Evolutionary conservation across 1,140 invertebrate genomes (phyloP).

Genomic region (Chymomyza costata): DNA sequence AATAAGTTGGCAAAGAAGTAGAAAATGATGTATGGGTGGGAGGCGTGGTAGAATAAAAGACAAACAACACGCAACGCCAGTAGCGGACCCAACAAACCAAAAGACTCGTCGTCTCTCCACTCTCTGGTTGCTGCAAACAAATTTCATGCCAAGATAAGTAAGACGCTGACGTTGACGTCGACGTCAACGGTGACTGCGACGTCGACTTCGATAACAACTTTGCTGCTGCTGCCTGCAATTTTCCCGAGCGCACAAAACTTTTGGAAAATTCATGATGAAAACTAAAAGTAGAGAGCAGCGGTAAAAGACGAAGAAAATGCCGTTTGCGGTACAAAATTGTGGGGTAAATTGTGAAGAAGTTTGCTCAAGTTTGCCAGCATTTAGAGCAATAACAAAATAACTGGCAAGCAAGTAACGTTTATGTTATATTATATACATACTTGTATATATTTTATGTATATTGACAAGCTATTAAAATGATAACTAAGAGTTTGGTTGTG

Average conservation of each 20-base stretch:
- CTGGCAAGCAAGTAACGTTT: conserved; percentile 22
- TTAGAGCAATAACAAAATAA: conserved; percentile 4
- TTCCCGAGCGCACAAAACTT: conserved; percentile 45
- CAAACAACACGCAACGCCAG: conserved; percentile 8
- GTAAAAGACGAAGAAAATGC: conserved; percentile 20
- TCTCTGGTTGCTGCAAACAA: conserved; percentile 51
- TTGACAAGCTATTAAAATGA: conserved; percentile 66
- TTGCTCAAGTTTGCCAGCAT: conserved; percentile 27
- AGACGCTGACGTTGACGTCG: conserved; percentile 25
- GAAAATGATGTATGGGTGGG: conserved; percentile 2
- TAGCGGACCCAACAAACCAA: not conserved
- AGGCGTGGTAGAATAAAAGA: conserved; percentile 3
- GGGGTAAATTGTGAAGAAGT: not conserved
- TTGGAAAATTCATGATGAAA: conserved; percentile 69
- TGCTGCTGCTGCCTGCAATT: conserved; percentile 47
- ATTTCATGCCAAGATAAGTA: conserved; percentile 71
- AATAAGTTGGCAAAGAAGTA: conserved; percentile 52
- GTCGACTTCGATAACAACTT: conserved; percentile 43
- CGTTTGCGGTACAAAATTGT: conserved; percentile 24
- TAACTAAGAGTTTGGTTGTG: conserved; percentile 37
- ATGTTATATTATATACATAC: too few species aligned
- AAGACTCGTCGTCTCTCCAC: not conserved
- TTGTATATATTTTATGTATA: conserved; percentile 50
- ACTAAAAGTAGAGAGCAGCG: conserved; percentile 59
- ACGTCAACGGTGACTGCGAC: conserved; percentile 34